Conservation (phyloP, 2,797 vertebrate species). For the Tapirus indicus region DNA sequence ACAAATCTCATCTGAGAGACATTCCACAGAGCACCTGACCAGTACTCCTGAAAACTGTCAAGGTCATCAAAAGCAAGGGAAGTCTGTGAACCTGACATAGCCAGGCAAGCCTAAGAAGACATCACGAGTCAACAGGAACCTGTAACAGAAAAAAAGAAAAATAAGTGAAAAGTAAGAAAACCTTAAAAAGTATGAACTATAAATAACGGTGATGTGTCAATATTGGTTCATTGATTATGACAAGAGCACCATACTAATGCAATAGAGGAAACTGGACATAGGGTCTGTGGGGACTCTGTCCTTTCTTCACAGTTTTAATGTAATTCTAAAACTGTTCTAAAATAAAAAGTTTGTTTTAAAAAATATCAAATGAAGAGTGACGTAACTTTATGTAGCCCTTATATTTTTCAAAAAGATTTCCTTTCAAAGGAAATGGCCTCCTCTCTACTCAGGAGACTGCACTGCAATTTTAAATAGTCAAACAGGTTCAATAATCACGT, state of each 20-base stretch:
- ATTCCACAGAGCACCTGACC: not conserved
- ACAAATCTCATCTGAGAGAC: not conserved
- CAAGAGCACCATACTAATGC: not conserved
- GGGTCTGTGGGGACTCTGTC: not conserved
- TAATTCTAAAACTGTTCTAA: not conserved
- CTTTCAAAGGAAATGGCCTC: constrained; percentile 60
- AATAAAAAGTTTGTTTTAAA: not conserved
- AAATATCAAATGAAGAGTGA: not conserved
- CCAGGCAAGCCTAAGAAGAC: not conserved
- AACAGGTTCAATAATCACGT: constrained; percentile 37
- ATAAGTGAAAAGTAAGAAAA: constrained; percentile 36
- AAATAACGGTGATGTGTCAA: not conserved
- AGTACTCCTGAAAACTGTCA: not conserved
- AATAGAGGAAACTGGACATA: not conserved
- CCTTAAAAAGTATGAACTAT: not conserved
- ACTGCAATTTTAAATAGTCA: constrained; percentile 50
- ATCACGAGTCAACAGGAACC: not conserved
- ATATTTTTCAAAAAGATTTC: constrained; percentile 58
- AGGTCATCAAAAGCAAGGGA: not conserved
- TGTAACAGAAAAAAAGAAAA: not conserved
- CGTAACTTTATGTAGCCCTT: not conserved
- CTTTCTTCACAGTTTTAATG: not conserved
- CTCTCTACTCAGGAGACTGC: constrained; percentile 19
- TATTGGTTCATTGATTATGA: not conserved
- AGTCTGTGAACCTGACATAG: not conserved